Evolutionary conservation across 2,113 vertebrate species (phyloP), one percentile per base, ranked within the genome.

Genomic region (Eleginops maclovinus): DNA sequence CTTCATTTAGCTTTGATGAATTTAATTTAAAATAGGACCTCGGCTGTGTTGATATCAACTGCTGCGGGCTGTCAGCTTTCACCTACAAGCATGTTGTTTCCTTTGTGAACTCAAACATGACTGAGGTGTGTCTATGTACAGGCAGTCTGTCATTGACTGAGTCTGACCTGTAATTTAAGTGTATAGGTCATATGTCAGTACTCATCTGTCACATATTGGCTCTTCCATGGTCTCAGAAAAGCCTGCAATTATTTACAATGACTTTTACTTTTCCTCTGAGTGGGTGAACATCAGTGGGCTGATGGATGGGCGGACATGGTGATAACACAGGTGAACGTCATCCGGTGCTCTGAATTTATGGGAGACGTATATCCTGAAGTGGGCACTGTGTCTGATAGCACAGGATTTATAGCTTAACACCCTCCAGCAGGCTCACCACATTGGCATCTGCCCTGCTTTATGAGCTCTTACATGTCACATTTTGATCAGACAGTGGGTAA

Each of bases 131-230:
- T 36, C 9, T 24, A 14, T 62, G 60, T 24, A 22, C 60, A 68
- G 78, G 70, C 26, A 67, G 72, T 24, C 84, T 81, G 75, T 91
- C 77, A 80, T 77, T 78, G 75, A 53, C 61, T 5, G 0, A 0
- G 41, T 21, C 75, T 67, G 73, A 70, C 72, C 82, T 88, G 77
- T 81, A 66, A 89, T 88, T 62, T 83, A 50, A 28, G 19, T 31
- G 24, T 47, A 4, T 8, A 59, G 15, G 17, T 26, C 72, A 41
- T 65, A 75, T 69, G 71, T 70, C 24, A 61, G 19, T 19, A 47
- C 55, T 80, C 36, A 13, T 68, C 14, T 64, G 49, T 41, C n/a
- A 61, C 47, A 54, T 17, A 53, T 21, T 50, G 60, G 53, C 71
- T 66, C 28, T 11, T 19, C 8, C 17, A 7, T n/a, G n/a, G 40